Conservation (phyloP, 2,797 vertebrate species). For the Poeciliopsis paucimaculata region DNA sequence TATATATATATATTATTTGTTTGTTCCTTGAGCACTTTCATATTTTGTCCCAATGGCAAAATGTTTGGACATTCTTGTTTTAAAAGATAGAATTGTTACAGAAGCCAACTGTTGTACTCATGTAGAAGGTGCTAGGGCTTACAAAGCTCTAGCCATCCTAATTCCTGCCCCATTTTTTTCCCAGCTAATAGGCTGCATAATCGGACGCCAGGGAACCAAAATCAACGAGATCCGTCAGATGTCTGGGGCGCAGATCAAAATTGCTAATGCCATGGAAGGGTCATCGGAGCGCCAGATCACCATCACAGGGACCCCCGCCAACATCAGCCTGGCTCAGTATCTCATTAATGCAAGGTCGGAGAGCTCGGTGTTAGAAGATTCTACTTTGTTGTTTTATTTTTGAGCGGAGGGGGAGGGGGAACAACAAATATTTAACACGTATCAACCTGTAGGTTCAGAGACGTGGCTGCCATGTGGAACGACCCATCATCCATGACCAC, state of each 20-base stretch:
- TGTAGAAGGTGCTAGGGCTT: background rate
- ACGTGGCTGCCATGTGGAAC: conserved; percentile 83
- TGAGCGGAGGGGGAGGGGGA: background rate
- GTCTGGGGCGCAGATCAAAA: conserved; percentile 99
- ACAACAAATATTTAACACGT: background rate
- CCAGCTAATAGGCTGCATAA: conserved; percentile 99
- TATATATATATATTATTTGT: too few species aligned
- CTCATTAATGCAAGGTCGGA: conserved; percentile 96
- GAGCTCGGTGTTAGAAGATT: background rate
- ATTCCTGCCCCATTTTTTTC: conserved; percentile 78
- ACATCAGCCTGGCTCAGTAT: conserved; percentile 97
- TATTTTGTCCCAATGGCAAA: too few species aligned
- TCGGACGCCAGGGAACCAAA: conserved; percentile 97
- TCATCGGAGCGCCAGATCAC: conserved; percentile 96
- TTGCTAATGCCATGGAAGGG: conserved; percentile 94
- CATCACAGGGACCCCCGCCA: conserved; percentile 96
- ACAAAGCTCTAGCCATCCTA: conserved; percentile 42
- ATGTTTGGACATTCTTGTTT: too few species aligned
- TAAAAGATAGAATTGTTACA: background rate
- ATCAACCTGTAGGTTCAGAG: conserved; percentile 70
- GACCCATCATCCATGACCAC: conserved; percentile 84
- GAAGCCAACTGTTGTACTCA: background rate
- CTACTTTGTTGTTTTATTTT: background rate
- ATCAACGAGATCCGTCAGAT: conserved; percentile 99
- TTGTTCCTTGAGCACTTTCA: too few species aligned